A percentile compares a stretch with the other conserved stretches of the same genome.
Evolutionary conservation across 2,113 vertebrate species (phyloP).

Genomic region (Syrmaticus mikado): DNA sequence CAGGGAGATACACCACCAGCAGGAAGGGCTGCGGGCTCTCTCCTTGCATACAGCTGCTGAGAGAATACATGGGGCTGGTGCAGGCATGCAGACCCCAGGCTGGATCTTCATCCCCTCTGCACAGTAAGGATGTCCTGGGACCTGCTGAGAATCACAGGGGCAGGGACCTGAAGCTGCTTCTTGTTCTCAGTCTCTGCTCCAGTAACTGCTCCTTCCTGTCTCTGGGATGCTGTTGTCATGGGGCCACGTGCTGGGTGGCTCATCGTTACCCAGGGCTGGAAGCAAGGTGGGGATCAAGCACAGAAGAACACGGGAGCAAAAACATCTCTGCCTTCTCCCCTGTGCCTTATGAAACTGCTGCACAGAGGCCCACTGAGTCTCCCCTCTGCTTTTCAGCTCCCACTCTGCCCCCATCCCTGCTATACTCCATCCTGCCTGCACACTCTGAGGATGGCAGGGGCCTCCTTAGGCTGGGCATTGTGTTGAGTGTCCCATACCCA

Average conservation of each 20-base stretch:
- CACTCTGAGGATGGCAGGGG: background rate
- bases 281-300: background rate
- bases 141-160: accelerated
- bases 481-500: background rate
- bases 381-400: background rate
- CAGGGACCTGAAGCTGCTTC: background rate
- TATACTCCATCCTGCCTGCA: background rate
- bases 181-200: background rate
- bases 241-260: background rate
- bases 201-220: background rate
- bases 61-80: background rate
- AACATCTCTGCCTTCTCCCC: background rate
- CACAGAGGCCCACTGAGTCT: background rate
- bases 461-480: background rate
- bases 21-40: background rate
- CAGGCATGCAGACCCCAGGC: background rate
- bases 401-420: background rate
- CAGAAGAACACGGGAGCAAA: background rate
- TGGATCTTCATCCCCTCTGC: background rate
- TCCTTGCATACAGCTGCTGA: background rate
- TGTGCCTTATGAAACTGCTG: background rate
- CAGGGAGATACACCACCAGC: background rate
- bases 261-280: background rate
- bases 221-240: background rate
- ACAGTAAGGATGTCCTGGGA: background rate